These are phyloP conservation scores for Phylloscopus trochilus DNA, from an alignment of 2,113 vertebrate genomes.

Conservation along the genomic window DNA sequence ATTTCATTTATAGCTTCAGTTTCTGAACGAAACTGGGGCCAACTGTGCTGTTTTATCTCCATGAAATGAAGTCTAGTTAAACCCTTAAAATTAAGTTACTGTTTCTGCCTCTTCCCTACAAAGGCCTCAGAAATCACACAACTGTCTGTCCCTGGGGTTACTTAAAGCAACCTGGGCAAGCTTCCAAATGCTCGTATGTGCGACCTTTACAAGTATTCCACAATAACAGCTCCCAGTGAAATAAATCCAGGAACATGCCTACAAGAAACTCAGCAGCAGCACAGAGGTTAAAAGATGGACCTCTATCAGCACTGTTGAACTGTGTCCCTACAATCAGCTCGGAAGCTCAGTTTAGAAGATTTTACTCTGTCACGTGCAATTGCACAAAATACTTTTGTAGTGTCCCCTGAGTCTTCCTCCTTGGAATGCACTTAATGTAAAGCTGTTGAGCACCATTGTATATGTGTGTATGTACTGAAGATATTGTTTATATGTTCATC, in stretches of 20 bases:
- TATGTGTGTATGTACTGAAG: not conserved
- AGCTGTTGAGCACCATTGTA: not conserved
- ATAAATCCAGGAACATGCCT: slow-evolving; percentile 31
- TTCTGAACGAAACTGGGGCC: not conserved
- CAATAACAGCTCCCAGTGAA: not conserved
- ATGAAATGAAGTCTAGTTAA: not conserved
- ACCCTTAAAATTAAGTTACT: not conserved
- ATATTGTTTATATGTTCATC: not conserved
- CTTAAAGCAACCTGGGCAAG: slow-evolving; percentile 53
- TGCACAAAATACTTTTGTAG: not conserved
- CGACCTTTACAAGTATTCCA: slow-evolving; percentile 44
- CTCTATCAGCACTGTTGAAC: not conserved
- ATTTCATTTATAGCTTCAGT: not conserved
- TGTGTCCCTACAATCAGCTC: not conserved
- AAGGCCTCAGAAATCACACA: slow-evolving; percentile 11
- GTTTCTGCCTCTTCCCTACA: not conserved
- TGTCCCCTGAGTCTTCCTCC: not conserved
- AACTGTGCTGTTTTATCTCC: not conserved
- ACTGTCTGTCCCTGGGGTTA: not conserved
- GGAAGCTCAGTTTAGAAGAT: not conserved
- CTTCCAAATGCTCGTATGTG: slow-evolving; percentile 52
- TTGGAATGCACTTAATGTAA: not conserved
- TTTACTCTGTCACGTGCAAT: not conserved
- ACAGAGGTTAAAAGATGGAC: not conserved
- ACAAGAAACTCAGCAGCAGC: not conserved